Percentiles rank a stretch among this genome's conserved stretches.
Evolutionary conservation across 2,113 vertebrate genomes (phyloP).

Genomic region (Setophaga kirtlandii): DNA sequence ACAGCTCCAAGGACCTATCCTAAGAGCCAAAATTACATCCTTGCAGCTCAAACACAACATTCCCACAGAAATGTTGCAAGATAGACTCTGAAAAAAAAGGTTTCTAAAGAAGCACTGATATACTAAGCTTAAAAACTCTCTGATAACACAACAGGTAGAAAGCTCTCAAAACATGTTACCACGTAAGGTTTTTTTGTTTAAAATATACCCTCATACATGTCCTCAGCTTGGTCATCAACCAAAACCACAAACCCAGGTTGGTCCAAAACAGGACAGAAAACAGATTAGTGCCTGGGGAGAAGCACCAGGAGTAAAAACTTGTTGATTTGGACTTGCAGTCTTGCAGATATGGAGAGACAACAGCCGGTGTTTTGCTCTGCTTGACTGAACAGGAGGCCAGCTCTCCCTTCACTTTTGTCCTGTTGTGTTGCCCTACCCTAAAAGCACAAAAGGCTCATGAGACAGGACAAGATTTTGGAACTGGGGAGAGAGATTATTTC

Average conservation of each 20-base stretch:
- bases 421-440: not conserved
- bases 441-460: not conserved
- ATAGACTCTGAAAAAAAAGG: not conserved
- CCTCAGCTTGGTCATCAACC: not conserved
- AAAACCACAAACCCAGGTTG: not conserved
- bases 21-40: not conserved
- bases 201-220: not conserved
- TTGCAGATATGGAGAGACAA: not conserved
- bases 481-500: not conserved
- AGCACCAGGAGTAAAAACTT: not conserved
- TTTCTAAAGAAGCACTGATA: not conserved
- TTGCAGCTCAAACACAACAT: not conserved
- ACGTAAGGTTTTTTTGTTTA: not conserved
- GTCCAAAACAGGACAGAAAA: conserved; percentile 1
- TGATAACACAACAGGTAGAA: not conserved
- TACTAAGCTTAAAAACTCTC: not conserved
- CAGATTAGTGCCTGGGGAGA: not conserved
- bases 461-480: not conserved
- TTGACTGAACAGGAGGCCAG: not conserved
- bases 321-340: not conserved
- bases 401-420: not conserved
- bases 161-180: not conserved
- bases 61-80: not conserved
- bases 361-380: not conserved
- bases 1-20: not conserved